A percentile compares a stretch with the other conserved stretches of the same genome.
phyloP scores from a whole-genome alignment of 2,888 invertebrate genomes.

The Agrochola circellaris region DNA sequence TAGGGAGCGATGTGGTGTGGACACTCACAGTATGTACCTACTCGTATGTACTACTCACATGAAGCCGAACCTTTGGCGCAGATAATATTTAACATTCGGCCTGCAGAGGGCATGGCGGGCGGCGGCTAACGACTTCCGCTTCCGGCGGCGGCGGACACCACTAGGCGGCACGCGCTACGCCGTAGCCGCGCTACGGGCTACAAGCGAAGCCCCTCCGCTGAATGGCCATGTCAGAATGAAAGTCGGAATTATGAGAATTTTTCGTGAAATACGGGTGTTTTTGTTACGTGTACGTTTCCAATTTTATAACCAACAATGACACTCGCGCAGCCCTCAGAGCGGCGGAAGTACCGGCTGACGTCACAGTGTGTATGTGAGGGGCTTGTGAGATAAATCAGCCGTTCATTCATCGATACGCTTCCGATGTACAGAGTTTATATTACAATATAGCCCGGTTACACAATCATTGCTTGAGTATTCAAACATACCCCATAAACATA shows the following conservation, averaged over 20 bases:
- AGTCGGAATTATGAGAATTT: slow-evolving; percentile 72
- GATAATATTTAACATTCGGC: slow-evolving; percentile 70
- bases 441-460: neutral
- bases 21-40: neutral
- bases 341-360: slow-evolving; percentile 42
- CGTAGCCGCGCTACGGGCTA: slow-evolving; percentile 61
- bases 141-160: slow-evolving; percentile 77
- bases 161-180: slow-evolving; percentile 69
- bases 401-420: slow-evolving; percentile 12
- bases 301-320: slow-evolving; percentile 67
- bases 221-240: slow-evolving; percentile 67
- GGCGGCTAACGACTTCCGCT: slow-evolving; percentile 84
- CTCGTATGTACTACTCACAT: slow-evolving; percentile 3
- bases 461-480: slow-evolving; percentile 1
- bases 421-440: neutral
- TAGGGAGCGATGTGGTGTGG: neutral
- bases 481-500: neutral
- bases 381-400: slow-evolving; percentile 11
- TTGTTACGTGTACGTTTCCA: slow-evolving; percentile 71
- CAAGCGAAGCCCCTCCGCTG: slow-evolving; percentile 56
- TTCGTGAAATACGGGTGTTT: slow-evolving; percentile 75
- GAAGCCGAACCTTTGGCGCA: slow-evolving; percentile 58
- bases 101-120: slow-evolving; percentile 64
- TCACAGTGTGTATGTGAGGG: neutral
- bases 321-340: slow-evolving; percentile 24